Base-by-base conservation (phyloP, 2,888 invertebrate genomes). In the Agriopis aurantiaria region DNA sequence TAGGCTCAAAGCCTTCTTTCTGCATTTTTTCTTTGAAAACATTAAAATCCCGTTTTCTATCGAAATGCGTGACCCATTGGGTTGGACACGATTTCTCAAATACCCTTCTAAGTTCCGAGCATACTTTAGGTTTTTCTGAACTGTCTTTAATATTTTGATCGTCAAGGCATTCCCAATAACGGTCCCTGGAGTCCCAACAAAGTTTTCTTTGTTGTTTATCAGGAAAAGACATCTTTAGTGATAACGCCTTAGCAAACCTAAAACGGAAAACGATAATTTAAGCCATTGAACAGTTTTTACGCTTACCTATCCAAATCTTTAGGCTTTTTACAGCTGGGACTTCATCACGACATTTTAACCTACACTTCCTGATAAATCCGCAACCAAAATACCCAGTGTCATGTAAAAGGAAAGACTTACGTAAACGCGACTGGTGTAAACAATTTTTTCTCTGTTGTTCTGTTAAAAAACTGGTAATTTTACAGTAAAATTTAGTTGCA, bases 1-100 rank as follows among this genome's bases (percentile, higher is more conserved):
- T 92, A 56, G 98, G 98, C 88, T 98, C 98, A 92, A 96, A 97
- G 90, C 98, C 98, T 82, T 97, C 96, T 84, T 96, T 96, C 84
- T 97, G 97, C 89, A 99, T 96, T 95, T 96, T 97, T 81, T 97
- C 96, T 93, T 98, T 98, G 90, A 97, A 99, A 84, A 97, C 96
- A 83, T 98, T 95, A 90, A 97, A 99, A 80, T 97, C 97, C 83
- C 98, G 95, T 91, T 98, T 98, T 81, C 98, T 96, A 93, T 98
- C 98, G 89, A 99, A 99, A 92, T 99, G 98, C 86, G 97, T 97
- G 56, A 99, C 98, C 99, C 98, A 98, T 88, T 97, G 97, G 1
- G 95, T 88, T 1, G 98, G 97, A 85, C 98, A 98, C 40, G 96
- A 96, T 72, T 95, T 95, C 93, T 97, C 97, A 86, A 97, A 98